Percentiles rank a stretch among this genome's conserved stretches.
Evolutionary conservation across 2,113 vertebrate species (phyloP).

Genomic region (Solea solea): DNA sequence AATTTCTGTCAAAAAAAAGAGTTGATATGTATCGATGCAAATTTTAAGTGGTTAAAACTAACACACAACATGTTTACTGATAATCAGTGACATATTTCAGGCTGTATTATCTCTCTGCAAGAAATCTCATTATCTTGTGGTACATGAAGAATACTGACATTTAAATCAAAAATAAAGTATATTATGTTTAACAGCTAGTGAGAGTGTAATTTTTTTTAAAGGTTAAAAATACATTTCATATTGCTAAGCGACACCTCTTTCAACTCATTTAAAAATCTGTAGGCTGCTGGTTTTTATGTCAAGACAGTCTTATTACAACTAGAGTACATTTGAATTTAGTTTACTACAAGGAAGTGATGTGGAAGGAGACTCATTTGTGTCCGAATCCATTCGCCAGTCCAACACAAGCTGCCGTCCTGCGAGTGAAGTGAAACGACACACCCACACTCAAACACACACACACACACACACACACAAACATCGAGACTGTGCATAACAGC

Average conservation of each 20-base stretch:
- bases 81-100: no score
- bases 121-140: no score
- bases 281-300: conserved; percentile 15
- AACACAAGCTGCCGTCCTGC: conserved; percentile 33
- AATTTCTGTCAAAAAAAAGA: no score
- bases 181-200: no score
- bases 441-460: conserved; percentile 25
- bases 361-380: conserved; percentile 17
- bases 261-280: conserved; percentile 17
- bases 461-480: conserved; percentile 44
- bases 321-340: conserved; percentile 6
- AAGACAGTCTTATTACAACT: conserved; percentile 8
- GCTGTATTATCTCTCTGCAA: no score
- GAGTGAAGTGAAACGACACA: conserved; percentile 33
- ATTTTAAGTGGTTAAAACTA: no score
- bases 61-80: no score
- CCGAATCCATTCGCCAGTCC: conserved; percentile 32
- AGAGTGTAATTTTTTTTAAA: background rate
- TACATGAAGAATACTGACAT: no score
- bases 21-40: no score
- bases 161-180: no score
- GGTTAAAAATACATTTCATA: no score
- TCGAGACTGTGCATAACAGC: conserved; percentile 75
- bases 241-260: no score
- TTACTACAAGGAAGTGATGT: conserved; percentile 28